Conservation (phyloP, 2,113 vertebrate species). For the Neotoma lepida region DNA sequence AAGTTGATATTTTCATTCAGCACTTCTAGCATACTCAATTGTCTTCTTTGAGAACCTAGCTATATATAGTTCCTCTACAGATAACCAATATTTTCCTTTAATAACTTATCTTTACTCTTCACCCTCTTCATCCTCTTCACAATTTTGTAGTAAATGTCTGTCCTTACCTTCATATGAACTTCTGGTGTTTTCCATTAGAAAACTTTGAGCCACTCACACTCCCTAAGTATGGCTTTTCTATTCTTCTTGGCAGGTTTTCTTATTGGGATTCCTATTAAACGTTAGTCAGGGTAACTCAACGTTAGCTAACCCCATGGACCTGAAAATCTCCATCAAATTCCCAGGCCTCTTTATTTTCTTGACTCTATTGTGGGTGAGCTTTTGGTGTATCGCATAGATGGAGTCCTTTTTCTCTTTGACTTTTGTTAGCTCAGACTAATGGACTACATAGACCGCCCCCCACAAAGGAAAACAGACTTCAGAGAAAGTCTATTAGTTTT, state of each 20-base stretch:
- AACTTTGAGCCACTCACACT: neutral
- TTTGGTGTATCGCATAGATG: neutral
- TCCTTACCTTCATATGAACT: neutral
- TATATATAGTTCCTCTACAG: neutral
- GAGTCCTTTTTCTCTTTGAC: neutral
- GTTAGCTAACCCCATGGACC: neutral
- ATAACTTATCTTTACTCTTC: constrained; percentile 42
- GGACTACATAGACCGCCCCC: no score
- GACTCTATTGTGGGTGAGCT: constrained; percentile 11
- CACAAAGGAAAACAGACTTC: no score
- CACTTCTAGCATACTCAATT: constrained; percentile 14
- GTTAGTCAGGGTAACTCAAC: neutral
- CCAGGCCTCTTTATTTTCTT: constrained; percentile 6
- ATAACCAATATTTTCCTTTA: constrained; percentile 38
- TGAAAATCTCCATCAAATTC: neutral
- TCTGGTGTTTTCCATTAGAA: constrained; percentile 20
- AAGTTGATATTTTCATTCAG: neutral
- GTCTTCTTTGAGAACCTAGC: constrained; percentile 34
- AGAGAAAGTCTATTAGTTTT: neutral
- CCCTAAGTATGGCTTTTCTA: neutral
- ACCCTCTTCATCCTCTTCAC: neutral
- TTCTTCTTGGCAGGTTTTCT: neutral
- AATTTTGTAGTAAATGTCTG: neutral
- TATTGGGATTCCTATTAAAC: neutral
- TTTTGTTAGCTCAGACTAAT: neutral